phyloP scores from a whole-genome alignment of 1,140 invertebrate species.

The Stenopsyche tienmushanensis region DNA sequence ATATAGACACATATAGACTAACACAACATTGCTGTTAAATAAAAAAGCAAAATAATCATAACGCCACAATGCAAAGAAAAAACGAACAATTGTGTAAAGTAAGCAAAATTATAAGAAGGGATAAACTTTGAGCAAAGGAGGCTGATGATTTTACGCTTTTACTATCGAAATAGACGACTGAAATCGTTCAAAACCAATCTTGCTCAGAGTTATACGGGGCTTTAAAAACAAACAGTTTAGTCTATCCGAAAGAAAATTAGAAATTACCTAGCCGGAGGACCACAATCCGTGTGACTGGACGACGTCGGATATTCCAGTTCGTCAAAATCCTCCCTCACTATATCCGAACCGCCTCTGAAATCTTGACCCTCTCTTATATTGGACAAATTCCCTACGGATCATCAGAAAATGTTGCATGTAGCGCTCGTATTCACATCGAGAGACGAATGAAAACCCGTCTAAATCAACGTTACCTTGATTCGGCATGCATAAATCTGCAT shows the following conservation, averaged over 20 bases:
- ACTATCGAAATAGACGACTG: background rate
- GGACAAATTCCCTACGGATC: conserved; percentile 33
- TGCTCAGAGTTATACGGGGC: background rate
- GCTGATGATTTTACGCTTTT: too few species aligned
- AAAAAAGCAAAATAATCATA: conserved; percentile 18
- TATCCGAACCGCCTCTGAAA: conserved; percentile 63
- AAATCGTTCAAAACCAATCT: background rate
- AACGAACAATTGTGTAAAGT: background rate
- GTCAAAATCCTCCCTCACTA: conserved; percentile 64
- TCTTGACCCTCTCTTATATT: conserved; percentile 48
- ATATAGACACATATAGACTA: conserved; percentile 28
- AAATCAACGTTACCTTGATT: conserved; percentile 27
- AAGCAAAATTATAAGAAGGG: too few species aligned
- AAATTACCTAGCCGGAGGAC: conserved; percentile 63
- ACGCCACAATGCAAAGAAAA: conserved; percentile 28
- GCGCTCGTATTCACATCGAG: too few species aligned
- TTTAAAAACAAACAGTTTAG: background rate
- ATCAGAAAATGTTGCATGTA: too few species aligned
- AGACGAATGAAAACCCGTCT: too few species aligned
- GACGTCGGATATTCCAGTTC: conserved; percentile 59
- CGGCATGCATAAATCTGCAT: conserved; percentile 52
- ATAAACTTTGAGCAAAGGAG: too few species aligned
- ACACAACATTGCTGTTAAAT: conserved; percentile 24
- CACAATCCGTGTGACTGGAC: conserved; percentile 58
- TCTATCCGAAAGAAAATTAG: background rate